Evolutionary conservation across 2,113 vertebrate genomes (phyloP).

Genomic region (Aegithalos caudatus): DNA sequence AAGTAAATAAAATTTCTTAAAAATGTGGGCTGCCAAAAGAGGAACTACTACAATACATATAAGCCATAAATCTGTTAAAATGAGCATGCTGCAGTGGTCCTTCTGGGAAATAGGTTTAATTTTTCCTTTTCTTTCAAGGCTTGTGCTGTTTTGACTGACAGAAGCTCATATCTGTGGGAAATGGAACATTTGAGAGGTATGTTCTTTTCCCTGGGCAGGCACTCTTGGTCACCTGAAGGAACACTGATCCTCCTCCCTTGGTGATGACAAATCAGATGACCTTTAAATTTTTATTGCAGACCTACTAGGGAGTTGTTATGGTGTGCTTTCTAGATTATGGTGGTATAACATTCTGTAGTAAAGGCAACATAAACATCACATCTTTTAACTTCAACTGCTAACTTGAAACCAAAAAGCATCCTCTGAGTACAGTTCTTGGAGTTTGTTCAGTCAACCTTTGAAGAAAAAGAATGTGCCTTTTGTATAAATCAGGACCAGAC

Average conservation of each 20-base stretch:
- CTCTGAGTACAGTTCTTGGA: neutral
- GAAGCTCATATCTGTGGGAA: neutral
- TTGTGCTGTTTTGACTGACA: neutral
- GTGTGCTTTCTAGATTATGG: neutral
- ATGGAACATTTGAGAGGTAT: neutral
- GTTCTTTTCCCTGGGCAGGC: neutral
- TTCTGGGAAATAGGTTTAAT: neutral
- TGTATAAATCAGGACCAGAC: neutral
- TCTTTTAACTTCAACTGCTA: neutral
- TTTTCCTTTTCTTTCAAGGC: neutral
- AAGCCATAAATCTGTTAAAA: neutral
- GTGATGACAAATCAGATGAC: neutral
- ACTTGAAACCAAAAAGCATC: neutral
- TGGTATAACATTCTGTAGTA: neutral
- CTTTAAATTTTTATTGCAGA: neutral
- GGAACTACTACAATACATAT: neutral
- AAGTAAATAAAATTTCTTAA: neutral
- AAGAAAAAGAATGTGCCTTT: conserved; percentile 13
- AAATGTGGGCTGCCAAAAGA: neutral
- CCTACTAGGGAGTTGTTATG: neutral
- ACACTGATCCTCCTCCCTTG: neutral
- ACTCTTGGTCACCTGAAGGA: neutral
- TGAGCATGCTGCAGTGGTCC: neutral
- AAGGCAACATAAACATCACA: neutral
- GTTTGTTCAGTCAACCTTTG: neutral